Evolutionary conservation across 2,797 vertebrate genomes (phyloP).

Genomic region (Moxostoma hubbsi): DNA sequence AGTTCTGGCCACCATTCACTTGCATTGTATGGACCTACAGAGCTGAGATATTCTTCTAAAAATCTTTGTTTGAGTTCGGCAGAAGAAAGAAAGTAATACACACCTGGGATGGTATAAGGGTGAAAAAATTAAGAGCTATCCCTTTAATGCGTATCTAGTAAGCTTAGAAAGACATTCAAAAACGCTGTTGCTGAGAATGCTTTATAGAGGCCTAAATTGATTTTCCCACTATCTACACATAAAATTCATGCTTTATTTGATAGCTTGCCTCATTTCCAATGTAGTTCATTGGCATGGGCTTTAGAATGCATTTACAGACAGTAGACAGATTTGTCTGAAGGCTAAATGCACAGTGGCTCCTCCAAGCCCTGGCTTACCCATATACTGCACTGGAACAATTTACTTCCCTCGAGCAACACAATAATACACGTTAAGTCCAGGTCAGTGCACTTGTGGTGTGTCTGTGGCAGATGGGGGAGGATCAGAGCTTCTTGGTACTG

Average conservation of each 20-base stretch:
- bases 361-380: conserved; percentile 56
- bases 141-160: conserved; percentile 20
- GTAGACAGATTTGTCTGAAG: conserved; percentile 51
- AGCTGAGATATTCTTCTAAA: too few relatives aligned
- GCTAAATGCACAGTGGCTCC: conserved; percentile 60
- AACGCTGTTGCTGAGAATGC: conserved; percentile 8
- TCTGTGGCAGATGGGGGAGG: conserved; percentile 47
- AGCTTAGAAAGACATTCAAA: conserved; percentile 13
- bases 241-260: conserved; percentile 21
- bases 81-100: too few relatives aligned
- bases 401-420: conserved; percentile 53
- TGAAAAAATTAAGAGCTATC: neutral
- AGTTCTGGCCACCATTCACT: too few relatives aligned
- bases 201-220: conserved; percentile 24
- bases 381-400: conserved; percentile 57
- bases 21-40: too few relatives aligned
- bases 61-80: too few relatives aligned
- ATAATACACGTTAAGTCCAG: conserved; percentile 65
- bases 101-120: too few relatives aligned
- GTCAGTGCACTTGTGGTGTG: conserved; percentile 66
- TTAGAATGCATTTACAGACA: conserved; percentile 44
- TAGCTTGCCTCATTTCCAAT: neutral
- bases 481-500: conserved; percentile 25
- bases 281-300: conserved; percentile 14
- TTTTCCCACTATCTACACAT: conserved; percentile 25